phyloP scores from a whole-genome alignment of 2,888 invertebrate genomes.

The Dioctria rufipes region DNA sequence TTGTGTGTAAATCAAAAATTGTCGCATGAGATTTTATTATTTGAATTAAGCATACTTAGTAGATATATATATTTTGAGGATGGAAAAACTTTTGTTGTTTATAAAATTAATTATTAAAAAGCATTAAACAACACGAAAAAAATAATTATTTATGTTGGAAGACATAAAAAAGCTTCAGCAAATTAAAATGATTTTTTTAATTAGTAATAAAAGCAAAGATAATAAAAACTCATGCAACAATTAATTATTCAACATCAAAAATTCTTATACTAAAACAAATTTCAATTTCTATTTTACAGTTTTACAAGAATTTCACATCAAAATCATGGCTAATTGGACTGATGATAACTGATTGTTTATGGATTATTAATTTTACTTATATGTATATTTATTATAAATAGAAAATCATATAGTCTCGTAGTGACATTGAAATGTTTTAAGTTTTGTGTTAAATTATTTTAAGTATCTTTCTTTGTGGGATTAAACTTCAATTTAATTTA shows the following conservation, averaged over 20 bases:
- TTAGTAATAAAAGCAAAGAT: slow-evolving; percentile 51
- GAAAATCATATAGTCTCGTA: too few species aligned
- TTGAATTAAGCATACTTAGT: slow-evolving; percentile 21
- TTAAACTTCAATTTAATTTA: not conserved
- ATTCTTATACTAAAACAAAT: slow-evolving; percentile 24
- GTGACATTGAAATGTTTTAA: slow-evolving; percentile 22
- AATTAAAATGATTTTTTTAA: slow-evolving; percentile 18
- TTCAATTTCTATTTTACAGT: slow-evolving; percentile 30
- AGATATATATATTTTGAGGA: not conserved
- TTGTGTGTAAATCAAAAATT: slow-evolving; percentile 11
- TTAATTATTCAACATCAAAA: slow-evolving; percentile 43
- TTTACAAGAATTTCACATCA: slow-evolving; percentile 13
- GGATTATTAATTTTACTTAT: too few species aligned
- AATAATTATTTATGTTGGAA: not conserved
- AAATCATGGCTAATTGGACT: slow-evolving; percentile 3
- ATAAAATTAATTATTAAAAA: slow-evolving; percentile 13
- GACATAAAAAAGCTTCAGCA: slow-evolving; percentile 26
- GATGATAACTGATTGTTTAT: slow-evolving; percentile 47
- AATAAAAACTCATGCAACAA: slow-evolving; percentile 61
- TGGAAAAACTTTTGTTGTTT: slow-evolving; percentile 22
- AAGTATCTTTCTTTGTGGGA: too few species aligned
- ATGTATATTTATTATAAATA: too few species aligned
- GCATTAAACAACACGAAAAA: slow-evolving; percentile 20
- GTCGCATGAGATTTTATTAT: slow-evolving; percentile 46
- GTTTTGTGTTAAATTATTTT: too few species aligned